These are phyloP conservation scores for Leptocoma aspasia DNA, from an alignment of 2,113 vertebrate genomes.

Conservation along the genomic window DNA sequence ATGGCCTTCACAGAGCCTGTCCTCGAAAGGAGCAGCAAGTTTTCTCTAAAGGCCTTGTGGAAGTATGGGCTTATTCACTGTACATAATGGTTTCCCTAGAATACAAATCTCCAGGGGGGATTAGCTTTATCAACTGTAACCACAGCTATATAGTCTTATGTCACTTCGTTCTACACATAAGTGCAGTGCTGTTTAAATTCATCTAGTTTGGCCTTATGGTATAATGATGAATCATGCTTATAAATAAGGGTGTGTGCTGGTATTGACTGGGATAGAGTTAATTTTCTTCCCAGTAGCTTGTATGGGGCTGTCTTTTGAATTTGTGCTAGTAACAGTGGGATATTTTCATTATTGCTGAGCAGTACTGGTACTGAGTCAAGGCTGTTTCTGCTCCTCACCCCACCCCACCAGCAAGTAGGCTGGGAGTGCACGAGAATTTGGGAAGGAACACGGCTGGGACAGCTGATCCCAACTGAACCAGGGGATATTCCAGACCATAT, in stretches of 20 bases:
- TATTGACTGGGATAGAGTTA: background rate
- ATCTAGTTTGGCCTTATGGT: background rate
- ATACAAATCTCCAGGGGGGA: background rate
- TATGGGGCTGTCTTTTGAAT: background rate
- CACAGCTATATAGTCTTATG: background rate
- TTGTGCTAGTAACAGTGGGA: background rate
- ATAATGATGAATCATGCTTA: background rate
- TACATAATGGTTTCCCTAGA: constrained; percentile 16
- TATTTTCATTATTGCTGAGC: background rate
- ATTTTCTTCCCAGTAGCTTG: background rate
- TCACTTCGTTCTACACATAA: background rate
- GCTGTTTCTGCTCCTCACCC: background rate
- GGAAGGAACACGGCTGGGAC: background rate
- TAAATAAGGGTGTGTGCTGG: background rate
- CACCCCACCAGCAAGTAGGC: too few species aligned
- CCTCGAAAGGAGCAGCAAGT: background rate
- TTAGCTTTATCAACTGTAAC: constrained; percentile 9
- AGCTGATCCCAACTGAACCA: background rate
- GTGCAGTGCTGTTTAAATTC: background rate
- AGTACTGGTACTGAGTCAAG: background rate
- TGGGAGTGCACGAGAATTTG: accelerated
- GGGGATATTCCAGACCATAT: background rate
- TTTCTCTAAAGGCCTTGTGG: background rate
- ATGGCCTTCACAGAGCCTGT: background rate
- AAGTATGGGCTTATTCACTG: background rate